These are phyloP conservation scores for Drosophila peninsularis DNA, from an alignment of 2,888 invertebrate species.

Conservation along the genomic window DNA sequence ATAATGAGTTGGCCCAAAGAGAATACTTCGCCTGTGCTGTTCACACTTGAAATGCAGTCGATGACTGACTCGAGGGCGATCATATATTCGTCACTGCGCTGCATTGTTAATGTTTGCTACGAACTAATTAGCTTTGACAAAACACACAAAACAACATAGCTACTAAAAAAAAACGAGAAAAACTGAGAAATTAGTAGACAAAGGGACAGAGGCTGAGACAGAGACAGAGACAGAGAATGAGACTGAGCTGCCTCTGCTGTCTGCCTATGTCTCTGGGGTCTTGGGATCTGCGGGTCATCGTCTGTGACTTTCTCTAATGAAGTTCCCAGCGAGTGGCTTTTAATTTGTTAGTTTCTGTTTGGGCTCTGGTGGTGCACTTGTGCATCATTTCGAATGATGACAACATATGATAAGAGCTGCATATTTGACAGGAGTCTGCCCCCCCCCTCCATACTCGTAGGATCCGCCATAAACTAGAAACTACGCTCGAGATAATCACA, in stretches of 20 bases:
- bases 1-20: conserved; percentile 63
- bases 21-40: conserved; percentile 48
- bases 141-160: conserved; percentile 67
- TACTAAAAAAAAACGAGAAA: conserved; percentile 39
- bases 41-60: conserved; percentile 65
- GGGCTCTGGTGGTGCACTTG: conserved; percentile 51
- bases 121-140: conserved; percentile 83
- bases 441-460: conserved; percentile 49
- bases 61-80: conserved; percentile 32
- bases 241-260: too few relatives aligned
- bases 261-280: conserved; percentile 8
- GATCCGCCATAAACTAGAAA: conserved; percentile 59
- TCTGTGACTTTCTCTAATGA: conserved; percentile 76
- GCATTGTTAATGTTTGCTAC: conserved; percentile 72
- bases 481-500: conserved; percentile 48
- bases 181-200: conserved; percentile 63
- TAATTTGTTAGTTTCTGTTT: conserved; percentile 52
- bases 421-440: conserved; percentile 50
- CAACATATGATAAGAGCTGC: conserved; percentile 66
- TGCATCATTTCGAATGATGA: conserved; percentile 65
- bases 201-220: conserved; percentile 18
- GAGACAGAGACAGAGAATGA: too few relatives aligned
- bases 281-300: conserved; percentile 54
- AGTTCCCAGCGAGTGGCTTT: conserved; percentile 74
- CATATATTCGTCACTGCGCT: conserved; percentile 72